phyloP scores from a whole-genome alignment of 1,140 invertebrate species.

The Geopemphigus sp. region DNA sequence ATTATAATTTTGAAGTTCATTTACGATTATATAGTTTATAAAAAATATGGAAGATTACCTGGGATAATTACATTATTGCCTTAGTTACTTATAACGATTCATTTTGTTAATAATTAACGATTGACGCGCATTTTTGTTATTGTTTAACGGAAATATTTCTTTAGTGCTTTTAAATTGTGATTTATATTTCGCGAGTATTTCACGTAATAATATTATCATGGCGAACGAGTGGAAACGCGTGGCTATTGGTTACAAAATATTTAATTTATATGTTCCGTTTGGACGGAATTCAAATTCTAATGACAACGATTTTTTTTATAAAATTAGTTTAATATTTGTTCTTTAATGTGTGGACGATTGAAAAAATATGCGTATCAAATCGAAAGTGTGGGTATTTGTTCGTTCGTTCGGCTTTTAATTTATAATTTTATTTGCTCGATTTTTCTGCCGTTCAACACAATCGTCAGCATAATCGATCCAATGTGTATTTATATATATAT shows the following conservation, averaged over 20 bases:
- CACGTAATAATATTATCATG: background rate
- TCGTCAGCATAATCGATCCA: conserved; percentile 15
- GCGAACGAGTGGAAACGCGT: too few species aligned
- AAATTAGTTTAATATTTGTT: conserved; percentile 18
- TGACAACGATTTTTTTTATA: background rate
- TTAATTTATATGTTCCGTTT: conserved; percentile 21
- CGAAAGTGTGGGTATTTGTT: background rate
- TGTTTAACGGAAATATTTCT: background rate
- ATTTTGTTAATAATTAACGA: background rate
- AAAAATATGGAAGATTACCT: conserved; percentile 72
- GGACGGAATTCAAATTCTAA: background rate
- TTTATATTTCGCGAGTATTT: background rate
- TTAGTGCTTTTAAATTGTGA: background rate
- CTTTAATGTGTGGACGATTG: background rate
- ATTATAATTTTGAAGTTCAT: conserved; percentile 70
- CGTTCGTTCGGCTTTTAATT: background rate
- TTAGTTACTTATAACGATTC: conserved; percentile 54
- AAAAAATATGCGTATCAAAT: background rate
- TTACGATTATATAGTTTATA: conserved; percentile 79
- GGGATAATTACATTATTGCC: conserved; percentile 76
- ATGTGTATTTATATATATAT: conserved; percentile 4
- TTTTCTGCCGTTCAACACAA: background rate
- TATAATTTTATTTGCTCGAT: conserved; percentile 2
- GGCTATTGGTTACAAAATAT: background rate
- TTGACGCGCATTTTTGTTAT: background rate